These are phyloP conservation scores for Caerostris darwini DNA, from an alignment of 1,140 invertebrate genomes.

Conservation along the genomic window DNA sequence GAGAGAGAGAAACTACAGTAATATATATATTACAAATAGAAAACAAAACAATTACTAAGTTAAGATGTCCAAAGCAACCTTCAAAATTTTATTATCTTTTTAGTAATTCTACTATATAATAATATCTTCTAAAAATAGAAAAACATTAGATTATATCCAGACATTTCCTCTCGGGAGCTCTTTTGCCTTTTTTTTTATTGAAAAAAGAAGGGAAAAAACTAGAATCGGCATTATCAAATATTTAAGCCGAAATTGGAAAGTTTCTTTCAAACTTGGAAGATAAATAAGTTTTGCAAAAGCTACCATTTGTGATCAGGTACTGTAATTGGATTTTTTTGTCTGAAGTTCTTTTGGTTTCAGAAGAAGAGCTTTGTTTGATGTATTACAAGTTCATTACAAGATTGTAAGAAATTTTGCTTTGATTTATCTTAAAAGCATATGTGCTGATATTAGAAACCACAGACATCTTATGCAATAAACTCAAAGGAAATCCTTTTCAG, in stretches of 20 bases:
- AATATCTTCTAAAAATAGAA: not conserved
- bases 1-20: too few relatives aligned
- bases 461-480: too few relatives aligned
- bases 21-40: not conserved
- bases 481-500: too few relatives aligned
- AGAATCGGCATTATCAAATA: not conserved
- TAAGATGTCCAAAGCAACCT: not conserved
- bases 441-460: too few relatives aligned
- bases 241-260: not conserved
- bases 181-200: not conserved
- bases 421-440: too few relatives aligned
- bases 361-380: too few relatives aligned
- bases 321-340: not conserved
- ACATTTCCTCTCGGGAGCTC: not conserved
- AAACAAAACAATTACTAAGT: not conserved
- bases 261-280: constrained; percentile 8
- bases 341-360: too few relatives aligned
- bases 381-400: too few relatives aligned
- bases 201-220: not conserved
- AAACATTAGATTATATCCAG: not conserved
- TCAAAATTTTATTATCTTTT: not conserved
- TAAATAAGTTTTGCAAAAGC: constrained; percentile 14
- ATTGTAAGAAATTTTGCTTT: too few relatives aligned
- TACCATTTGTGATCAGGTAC: not conserved
- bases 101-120: not conserved